Evolutionary conservation across 2,113 vertebrate genomes (phyloP), one percentile per base, ranked within the genome.

Genomic region (Ophiodon elongatus): DNA sequence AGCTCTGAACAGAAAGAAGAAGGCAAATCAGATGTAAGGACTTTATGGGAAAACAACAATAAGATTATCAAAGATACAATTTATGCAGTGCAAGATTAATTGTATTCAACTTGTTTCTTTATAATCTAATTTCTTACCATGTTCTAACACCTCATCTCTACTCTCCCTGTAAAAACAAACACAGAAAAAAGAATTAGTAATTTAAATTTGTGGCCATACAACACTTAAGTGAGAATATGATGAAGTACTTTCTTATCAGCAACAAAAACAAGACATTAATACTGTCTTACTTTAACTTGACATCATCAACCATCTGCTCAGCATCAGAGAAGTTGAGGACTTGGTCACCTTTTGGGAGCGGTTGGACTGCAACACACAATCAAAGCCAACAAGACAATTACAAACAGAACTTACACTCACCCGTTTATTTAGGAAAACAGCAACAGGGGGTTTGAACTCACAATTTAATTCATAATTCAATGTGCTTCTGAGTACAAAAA

Each of bases 271-370:
- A 41, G 1, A 52, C 2, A 74, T 23, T 6, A 77, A 64, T 1
- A 23, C n/a, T 57, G 14, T 9, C 96, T 95, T 95, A 98, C 98
- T 97, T 99, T 85, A 99, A 95, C 78, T 99, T 98, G 73, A 93
- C 96, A 80, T 99, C 98, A 29, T 99, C 97, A 2, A 99, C 96
- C 96, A 98, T 96, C 92, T 98, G 97, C 91, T 99, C 97, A 0
- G 97, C 98, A 5, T 99, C 98, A 0, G 97, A 99, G 86, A 99
- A 99, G 92, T 99, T 99, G 43, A 99, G 95, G 81, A 99, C 97
- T 84, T 99, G 98, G 91, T 99, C 98, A 23, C 97, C 97, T 94
- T 98, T 99, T 56, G 98, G 98, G 73, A 99, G 93, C 11, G 97
- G 97, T 94, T 99, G 98, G 88, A 99, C 98, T 99, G 94, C 79